Base-by-base conservation (phyloP, 2,888 invertebrate species). In the Platerodrilus igneus region DNA sequence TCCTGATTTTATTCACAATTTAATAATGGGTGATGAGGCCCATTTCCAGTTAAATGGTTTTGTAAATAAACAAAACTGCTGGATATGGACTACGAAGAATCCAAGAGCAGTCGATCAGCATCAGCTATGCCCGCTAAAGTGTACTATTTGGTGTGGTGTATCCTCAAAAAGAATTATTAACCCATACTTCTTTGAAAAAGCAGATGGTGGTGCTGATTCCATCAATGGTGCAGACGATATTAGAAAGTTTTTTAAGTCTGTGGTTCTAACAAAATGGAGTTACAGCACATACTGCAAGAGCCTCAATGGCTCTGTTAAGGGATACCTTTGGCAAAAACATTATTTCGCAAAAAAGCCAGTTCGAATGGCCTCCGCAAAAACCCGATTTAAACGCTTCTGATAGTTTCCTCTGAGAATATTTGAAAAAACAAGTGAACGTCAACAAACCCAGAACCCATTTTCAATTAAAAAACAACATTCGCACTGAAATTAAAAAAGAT, bases 1-100 rank as follows among this genome's bases (percentile, higher is more conserved):
- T 36, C 26, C 11, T 14, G 26, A 41, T 31, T 45, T 41, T 13
- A 37, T 45, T 26, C 33, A 32, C 21, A 11, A 32, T 22, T 14
- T 31, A 17, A 30, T 40, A 15, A 26, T 34, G 33, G 26, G 30
- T 27, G 39, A 35, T 22, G 39, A 44, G 33, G 39, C 35, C 17
- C 40, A 41, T 31, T 44, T 40, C 16, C 28, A n/a, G n/a, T n/a
- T 36, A 4, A 32, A 26, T 16, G 18, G 25, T 10, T 26, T 23
- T 10, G 41, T 48, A 7, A 52, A 45, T 20, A 42, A 40, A 30
- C 45, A 48, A 36, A 48, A 44, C 28, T 47, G 42, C 29, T 37
- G n/a, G 45, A 41, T 41, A 17, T 48, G 47, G 39, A 43, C 37
- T 21, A 27, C 19, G 9, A 33, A 43, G 15, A 45, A 50, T 35